phyloP scores from a whole-genome alignment of 53 echinoderm and acorn worm species.

The Henricia sp. region DNA sequence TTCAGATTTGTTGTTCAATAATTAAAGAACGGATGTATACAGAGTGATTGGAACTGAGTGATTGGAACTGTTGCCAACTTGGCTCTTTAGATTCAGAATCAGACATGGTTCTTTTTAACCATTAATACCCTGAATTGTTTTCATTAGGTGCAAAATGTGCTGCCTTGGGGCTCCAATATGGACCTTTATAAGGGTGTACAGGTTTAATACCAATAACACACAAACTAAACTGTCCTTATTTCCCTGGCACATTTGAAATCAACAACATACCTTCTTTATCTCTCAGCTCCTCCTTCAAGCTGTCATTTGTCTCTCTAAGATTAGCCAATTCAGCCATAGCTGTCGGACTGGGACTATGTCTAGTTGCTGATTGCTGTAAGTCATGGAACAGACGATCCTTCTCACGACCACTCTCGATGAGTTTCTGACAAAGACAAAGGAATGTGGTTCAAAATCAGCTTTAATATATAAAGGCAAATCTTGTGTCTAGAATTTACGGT shows the following conservation, averaged over 20 bases:
- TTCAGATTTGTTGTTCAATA: no score
- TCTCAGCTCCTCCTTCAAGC: conserved; percentile 60
- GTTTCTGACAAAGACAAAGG: conserved; percentile 65
- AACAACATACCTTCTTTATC: conserved; percentile 73
- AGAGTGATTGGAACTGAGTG: no score
- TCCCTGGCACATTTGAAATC: not conserved
- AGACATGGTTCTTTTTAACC: no score
- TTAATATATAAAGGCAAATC: no score
- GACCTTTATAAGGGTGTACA: not conserved
- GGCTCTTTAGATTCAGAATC: no score
- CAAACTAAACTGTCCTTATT: no score
- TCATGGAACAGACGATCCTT: conserved; percentile 92
- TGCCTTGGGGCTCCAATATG: not conserved
- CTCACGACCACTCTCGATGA: conserved; percentile 90
- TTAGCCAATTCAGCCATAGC: conserved; percentile 52
- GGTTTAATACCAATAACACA: no score
- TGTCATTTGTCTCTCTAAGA: conserved; percentile 73
- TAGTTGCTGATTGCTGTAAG: conserved; percentile 73
- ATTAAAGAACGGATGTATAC: no score
- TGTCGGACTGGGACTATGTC: conserved; percentile 50
- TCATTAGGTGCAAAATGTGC: no score
- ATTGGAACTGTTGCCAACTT: no score
- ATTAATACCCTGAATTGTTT: conserved; percentile 36
- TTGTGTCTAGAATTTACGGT: no score
- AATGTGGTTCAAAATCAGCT: not conserved